Evolutionary conservation across 2,113 vertebrate genomes (phyloP), one percentile per base, ranked within the genome.

Genomic region (Pampusana beccarii): DNA sequence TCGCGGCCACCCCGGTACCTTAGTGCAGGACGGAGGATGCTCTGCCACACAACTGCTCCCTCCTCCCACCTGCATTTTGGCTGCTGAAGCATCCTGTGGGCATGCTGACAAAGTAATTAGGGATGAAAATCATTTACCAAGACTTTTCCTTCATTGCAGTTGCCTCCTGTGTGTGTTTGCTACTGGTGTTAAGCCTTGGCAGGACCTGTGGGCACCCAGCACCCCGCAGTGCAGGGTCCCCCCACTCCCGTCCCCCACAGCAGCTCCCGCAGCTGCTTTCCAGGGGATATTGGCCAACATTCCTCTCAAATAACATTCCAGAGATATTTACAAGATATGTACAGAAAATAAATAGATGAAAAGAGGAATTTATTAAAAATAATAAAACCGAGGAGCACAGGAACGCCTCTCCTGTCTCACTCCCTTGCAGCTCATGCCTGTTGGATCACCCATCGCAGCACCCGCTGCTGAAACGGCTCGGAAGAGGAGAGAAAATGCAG

Each of bases 401-500:
- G 84, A 89, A 62, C 3, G 16, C 26, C 80, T 74, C 0, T 0
- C 17, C n/a, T 56, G 65, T 70, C 90, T 78, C 5, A 4, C 74
- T 71, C 28, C 34, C 24, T 19, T 15, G 13, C 61, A 17, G 42
- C 71, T 36, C 13, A 6, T 0, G 3, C 42, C 62, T 58, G 40
- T 28, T 42, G 0, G 54, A 21, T 75, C 28, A 28, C 56, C 82
- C 42, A 8, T 14, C 61, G 65, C 1, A 0, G 56, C n/a, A 23
- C 65, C 40, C 54, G 5, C 12, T 23, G 62, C 67, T 23, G 72
- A 36, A 75, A 64, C 66, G n/a, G 72, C 50, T 74, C 40, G 6
- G 86, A 94, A 94, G 38, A 71, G 83, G 53, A 86, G 81, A 71
- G 56, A 58, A 83, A 94, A 94, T 46, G 8, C 86, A 95, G 95